Evolutionary conservation across 1,140 invertebrate species (phyloP).

Genomic region (Scaptomyza pallida): DNA sequence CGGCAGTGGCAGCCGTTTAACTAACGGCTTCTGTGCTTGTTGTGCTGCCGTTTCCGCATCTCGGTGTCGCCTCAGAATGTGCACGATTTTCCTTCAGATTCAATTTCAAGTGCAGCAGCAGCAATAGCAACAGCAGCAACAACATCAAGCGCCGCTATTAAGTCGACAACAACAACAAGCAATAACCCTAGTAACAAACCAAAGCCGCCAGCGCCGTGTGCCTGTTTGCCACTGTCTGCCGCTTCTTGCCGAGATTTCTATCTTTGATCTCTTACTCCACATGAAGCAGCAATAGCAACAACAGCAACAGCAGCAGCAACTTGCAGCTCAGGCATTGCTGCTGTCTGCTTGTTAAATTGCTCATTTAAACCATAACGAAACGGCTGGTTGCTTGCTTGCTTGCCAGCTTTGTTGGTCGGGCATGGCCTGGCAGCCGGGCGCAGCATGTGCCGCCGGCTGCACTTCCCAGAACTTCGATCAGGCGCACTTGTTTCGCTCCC

Average conservation of each 20-base stretch:
- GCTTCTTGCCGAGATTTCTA: conserved; percentile 80
- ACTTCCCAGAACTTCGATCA: conserved; percentile 65
- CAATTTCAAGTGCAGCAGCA: conserved; percentile 79
- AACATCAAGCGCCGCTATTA: conserved; percentile 73
- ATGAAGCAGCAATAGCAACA: conserved; percentile 48
- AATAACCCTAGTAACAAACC: conserved; percentile 78
- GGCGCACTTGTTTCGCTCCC: conserved; percentile 51
- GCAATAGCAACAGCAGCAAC: conserved; percentile 35
- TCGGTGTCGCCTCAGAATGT: conserved; percentile 80
- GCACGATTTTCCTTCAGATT: conserved; percentile 80
- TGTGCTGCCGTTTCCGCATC: conserved; percentile 80
- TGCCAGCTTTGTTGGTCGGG: conserved; percentile 13
- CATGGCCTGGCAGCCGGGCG: conserved; percentile 26
- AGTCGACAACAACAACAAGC: conserved; percentile 81
- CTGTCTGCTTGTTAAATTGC: conserved; percentile 80
- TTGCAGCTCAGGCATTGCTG: conserved; percentile 55
- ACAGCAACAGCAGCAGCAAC: conserved; percentile 29
- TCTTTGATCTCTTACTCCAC: conserved; percentile 81
- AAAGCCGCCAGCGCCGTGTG: conserved; percentile 58
- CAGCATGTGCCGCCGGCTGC: conserved; percentile 63
- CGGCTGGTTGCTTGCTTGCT: conserved; percentile 17
- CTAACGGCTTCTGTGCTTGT: conserved; percentile 81
- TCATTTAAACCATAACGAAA: conserved; percentile 81
- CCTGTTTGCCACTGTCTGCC: conserved; percentile 76
- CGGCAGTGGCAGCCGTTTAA: conserved; percentile 68